Evolutionary conservation across 2,888 invertebrate species (phyloP).

Genomic region (Drosophila melanosoma): DNA sequence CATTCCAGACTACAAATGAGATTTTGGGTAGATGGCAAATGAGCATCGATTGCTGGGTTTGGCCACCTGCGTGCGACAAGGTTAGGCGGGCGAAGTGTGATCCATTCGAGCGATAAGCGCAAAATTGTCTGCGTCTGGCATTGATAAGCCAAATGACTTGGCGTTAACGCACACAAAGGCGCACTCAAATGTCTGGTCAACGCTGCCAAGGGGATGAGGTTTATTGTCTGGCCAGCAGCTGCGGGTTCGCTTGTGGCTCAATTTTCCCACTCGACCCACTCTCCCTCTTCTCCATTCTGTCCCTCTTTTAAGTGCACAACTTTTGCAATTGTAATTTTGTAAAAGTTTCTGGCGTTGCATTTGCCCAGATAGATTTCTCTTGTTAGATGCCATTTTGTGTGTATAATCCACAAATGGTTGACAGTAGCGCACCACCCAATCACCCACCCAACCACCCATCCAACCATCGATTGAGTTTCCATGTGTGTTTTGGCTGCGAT

Average conservation of each 20-base stretch:
- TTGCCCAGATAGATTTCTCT: constrained; percentile 73
- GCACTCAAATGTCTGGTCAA: constrained; percentile 38
- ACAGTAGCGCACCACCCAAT: constrained; percentile 22
- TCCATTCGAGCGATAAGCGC: constrained; percentile 69
- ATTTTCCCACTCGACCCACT: neutral
- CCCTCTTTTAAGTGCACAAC: constrained; percentile 49
- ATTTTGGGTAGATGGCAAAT: constrained; percentile 8
- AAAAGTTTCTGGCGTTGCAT: constrained; percentile 73
- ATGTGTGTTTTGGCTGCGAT: constrained; percentile 25
- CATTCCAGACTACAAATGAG: constrained; percentile 34
- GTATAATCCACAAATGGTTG: constrained; percentile 67
- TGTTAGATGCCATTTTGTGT: constrained; percentile 75
- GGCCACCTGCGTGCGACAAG: constrained; percentile 52
- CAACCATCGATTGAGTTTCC: constrained; percentile 1
- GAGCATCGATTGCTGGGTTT: constrained; percentile 37
- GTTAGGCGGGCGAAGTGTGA: constrained; percentile 34
- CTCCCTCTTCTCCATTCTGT: neutral
- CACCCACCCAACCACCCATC: constrained; percentile 1
- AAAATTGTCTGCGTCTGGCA: constrained; percentile 80
- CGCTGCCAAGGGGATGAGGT: neutral
- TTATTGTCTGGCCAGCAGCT: constrained; percentile 37
- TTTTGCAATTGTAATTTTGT: constrained; percentile 77
- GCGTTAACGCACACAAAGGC: constrained; percentile 69
- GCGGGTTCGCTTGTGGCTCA: constrained; percentile 25
- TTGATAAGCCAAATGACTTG: constrained; percentile 80